A percentile compares a stretch with the other conserved stretches of the same genome.
Evolutionary conservation across 1,140 invertebrate genomes (phyloP).

Genomic region (Megathymus violae): DNA sequence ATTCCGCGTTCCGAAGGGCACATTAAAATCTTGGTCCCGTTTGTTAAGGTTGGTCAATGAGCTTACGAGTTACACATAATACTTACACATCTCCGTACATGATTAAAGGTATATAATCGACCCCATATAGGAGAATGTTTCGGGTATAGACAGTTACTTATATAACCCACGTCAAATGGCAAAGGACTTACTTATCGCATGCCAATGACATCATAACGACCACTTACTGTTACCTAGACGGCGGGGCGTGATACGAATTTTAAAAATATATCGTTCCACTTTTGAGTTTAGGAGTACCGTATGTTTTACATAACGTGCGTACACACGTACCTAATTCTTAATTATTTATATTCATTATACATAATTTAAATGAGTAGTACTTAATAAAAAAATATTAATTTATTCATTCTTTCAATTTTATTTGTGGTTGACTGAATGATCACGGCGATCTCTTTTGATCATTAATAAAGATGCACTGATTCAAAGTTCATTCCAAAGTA

Average conservation of each 20-base stretch:
- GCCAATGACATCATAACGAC: conserved; percentile 76
- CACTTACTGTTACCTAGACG: conserved; percentile 71
- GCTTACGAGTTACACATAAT: too few relatives aligned
- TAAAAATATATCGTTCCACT: conserved; percentile 43
- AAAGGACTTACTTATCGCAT: conserved; percentile 63
- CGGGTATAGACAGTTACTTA: conserved; percentile 46
- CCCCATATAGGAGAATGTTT: conserved; percentile 7
- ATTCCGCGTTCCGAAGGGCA: too few relatives aligned
- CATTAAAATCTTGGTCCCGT: too few relatives aligned
- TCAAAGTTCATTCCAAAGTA: not conserved
- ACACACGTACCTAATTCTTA: not conserved
- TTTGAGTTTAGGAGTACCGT: conserved; percentile 20
- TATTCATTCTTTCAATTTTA: too few relatives aligned
- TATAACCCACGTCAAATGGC: conserved; percentile 62
- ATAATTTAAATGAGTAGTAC: too few relatives aligned
- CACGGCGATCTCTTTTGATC: too few relatives aligned
- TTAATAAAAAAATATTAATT: too few relatives aligned
- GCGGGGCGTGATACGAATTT: conserved; percentile 62
- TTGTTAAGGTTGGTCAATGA: too few relatives aligned
- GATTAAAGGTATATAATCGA: not conserved
- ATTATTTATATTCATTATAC: too few relatives aligned
- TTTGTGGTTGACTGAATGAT: too few relatives aligned
- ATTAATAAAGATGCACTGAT: not conserved
- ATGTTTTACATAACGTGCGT: not conserved
- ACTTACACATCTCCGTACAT: too few relatives aligned